phyloP scores from a whole-genome alignment of 1,140 invertebrate species.

The Formica exsecta region DNA sequence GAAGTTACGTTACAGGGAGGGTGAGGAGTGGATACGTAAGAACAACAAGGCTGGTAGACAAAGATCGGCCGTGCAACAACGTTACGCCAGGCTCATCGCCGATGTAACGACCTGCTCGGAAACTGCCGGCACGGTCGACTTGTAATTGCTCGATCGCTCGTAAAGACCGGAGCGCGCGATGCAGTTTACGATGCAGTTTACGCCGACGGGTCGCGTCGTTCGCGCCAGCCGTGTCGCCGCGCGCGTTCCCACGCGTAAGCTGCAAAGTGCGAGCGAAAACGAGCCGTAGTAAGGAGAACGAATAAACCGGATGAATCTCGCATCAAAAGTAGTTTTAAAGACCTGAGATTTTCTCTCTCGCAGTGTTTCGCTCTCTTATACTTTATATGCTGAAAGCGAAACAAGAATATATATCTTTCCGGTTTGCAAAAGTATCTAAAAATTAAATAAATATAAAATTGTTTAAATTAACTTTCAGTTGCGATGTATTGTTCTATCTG shows the following conservation, averaged over 20 bases:
- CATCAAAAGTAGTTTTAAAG: too few relatives aligned
- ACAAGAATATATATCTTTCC: too few relatives aligned
- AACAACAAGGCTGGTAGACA: slow-evolving; percentile 69
- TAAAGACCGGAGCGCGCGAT: slow-evolving; percentile 61
- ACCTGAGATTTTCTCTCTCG: too few relatives aligned
- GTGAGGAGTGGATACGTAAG: slow-evolving; percentile 66
- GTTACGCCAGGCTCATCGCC: background rate
- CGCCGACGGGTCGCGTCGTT: slow-evolving; percentile 36
- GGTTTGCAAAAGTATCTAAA: too few relatives aligned
- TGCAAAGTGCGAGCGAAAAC: slow-evolving; percentile 40
- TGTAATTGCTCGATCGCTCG: slow-evolving; percentile 71
- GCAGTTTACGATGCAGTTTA: slow-evolving; percentile 67
- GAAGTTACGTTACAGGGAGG: background rate
- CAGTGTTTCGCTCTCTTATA: too few relatives aligned
- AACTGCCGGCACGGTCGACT: slow-evolving; percentile 54
- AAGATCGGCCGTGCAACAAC: slow-evolving; percentile 52
- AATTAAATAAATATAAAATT: too few relatives aligned
- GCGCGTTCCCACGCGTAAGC: slow-evolving; percentile 37
- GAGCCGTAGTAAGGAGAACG: background rate
- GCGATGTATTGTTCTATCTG: background rate
- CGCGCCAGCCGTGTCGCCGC: background rate
- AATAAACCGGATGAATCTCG: slow-evolving; percentile 12
- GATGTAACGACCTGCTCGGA: slow-evolving; percentile 51
- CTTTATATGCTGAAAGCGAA: too few relatives aligned
- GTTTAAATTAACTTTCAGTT: too few relatives aligned